Conservation (phyloP, 2,113 vertebrate species). For the Bungarus multicinctus region DNA sequence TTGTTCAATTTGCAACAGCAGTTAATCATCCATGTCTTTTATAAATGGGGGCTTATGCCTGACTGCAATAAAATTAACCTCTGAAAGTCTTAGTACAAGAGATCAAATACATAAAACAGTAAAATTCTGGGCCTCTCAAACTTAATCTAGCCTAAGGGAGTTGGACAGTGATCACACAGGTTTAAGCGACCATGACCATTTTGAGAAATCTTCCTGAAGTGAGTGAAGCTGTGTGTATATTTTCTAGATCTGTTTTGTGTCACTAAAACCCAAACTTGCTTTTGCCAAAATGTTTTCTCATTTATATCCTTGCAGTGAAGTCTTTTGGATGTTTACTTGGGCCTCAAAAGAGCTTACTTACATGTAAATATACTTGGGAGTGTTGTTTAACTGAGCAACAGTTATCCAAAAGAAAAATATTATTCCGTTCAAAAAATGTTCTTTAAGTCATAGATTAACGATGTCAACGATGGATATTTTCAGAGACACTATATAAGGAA, state of each 20-base stretch:
- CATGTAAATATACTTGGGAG: neutral
- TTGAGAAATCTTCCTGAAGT: neutral
- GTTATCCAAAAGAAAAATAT: neutral
- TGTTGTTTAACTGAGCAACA: neutral
- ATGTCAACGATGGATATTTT: no score
- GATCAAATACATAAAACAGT: conserved; percentile 35
- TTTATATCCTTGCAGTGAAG: neutral
- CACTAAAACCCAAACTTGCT: neutral
- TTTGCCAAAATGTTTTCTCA: conserved; percentile 4
- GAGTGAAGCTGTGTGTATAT: neutral
- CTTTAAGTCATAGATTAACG: neutral
- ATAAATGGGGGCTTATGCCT: conserved; percentile 34
- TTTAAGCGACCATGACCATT: conserved; percentile 15
- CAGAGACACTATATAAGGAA: no score
- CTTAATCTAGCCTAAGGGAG: conserved; percentile 23
- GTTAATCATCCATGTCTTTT: conserved; percentile 45
- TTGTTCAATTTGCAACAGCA: conserved; percentile 43
- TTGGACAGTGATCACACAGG: neutral
- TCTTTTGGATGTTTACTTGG: neutral
- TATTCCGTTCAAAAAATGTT: neutral
- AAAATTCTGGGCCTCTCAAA: conserved; percentile 4
- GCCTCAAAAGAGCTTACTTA: neutral
- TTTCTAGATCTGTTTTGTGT: neutral
- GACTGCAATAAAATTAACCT: conserved; percentile 41
- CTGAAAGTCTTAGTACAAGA: neutral